Evolutionary conservation across 2,113 vertebrate genomes (phyloP), one percentile per base, ranked within the genome.

Genomic region (Callithrix jacchus): DNA sequence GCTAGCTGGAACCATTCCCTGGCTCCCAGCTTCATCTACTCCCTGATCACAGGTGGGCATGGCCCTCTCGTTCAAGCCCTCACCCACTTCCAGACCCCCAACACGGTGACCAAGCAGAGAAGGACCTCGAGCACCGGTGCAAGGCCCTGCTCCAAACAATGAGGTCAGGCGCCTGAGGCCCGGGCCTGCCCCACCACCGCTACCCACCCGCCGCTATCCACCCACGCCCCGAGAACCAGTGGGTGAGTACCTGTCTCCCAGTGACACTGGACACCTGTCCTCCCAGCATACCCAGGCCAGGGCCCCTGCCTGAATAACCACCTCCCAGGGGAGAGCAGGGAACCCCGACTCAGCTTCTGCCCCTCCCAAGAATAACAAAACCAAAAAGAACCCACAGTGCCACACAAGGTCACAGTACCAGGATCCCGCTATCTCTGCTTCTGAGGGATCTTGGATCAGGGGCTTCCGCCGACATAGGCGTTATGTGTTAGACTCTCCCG

Each of bases 131-230:
- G 0, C 1, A 12, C 49, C 20, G 11, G 25, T 3, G 6, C 3
- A n/a, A 14, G 14, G 66, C 17, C 32, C 8, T 8, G 25, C n/a
- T 47, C 6, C 85, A 79, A 35, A 42, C 80, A 54, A 42, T 10
- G 35, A 21, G 66, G 23, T 5, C 3, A 14, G 68, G 56, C 45
- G 3, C 20, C 49, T 25, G 7, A 27, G 21, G 6, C 20, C 40
- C 5, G 0, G 3, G 14, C 2, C 76, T 1, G n/a, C 20, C 52
- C 12, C 0, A 42, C 14, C 8, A 8, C 40, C 21, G 18, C 6
- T 70, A 27, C 81, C 11, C 1, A 3, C 8, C 66, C 9, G 3
- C 9, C 56, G 58, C n/a, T n/a, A n/a, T n/a, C n/a, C 20, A 1
- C 8, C 7, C 1, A 6, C 4, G 21, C 6, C 23, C 14, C 1